These are phyloP conservation scores for Leptoclinus maculatus DNA, from an alignment of 2,797 vertebrate genomes.

Conservation along the genomic window DNA sequence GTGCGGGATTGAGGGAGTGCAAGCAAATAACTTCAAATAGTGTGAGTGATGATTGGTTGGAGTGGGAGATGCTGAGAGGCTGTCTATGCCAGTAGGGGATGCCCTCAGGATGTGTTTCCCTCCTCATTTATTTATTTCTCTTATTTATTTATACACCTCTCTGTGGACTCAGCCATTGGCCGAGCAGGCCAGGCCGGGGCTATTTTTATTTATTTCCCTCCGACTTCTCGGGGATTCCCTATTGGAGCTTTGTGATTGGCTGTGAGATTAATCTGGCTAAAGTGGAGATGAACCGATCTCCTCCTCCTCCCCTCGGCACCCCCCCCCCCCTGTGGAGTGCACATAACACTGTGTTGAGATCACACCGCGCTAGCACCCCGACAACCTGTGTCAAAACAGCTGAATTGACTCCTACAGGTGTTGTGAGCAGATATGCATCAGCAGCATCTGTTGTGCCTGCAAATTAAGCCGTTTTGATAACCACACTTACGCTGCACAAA, in stretches of 20 bases:
- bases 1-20: conserved; percentile 47
- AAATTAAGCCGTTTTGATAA: neutral
- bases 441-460: neutral
- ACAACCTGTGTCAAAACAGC: conserved; percentile 40
- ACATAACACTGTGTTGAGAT: conserved; percentile 59
- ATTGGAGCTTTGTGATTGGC: conserved; percentile 66
- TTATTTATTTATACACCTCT: conserved; percentile 80
- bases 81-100: conserved; percentile 76
- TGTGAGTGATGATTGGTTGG: conserved; percentile 74
- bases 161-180: conserved; percentile 66
- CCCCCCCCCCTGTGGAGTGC: conserved; percentile 2
- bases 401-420: conserved; percentile 47
- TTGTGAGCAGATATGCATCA: conserved; percentile 12
- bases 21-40: conserved; percentile 76
- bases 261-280: conserved; percentile 67
- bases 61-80: conserved; percentile 59
- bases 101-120: conserved; percentile 82
- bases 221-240: conserved; percentile 79
- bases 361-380: conserved; percentile 43
- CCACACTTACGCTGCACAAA: neutral
- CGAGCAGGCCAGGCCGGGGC: conserved; percentile 51
- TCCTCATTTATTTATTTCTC: conserved; percentile 81
- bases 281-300: conserved; percentile 48
- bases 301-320: conserved; percentile 9
- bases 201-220: conserved; percentile 66